A percentile compares a stretch with the other conserved stretches of the same genome.
Conservation (phyloP, 2,113 vertebrate species). For the Pedionomus torquatus region DNA sequence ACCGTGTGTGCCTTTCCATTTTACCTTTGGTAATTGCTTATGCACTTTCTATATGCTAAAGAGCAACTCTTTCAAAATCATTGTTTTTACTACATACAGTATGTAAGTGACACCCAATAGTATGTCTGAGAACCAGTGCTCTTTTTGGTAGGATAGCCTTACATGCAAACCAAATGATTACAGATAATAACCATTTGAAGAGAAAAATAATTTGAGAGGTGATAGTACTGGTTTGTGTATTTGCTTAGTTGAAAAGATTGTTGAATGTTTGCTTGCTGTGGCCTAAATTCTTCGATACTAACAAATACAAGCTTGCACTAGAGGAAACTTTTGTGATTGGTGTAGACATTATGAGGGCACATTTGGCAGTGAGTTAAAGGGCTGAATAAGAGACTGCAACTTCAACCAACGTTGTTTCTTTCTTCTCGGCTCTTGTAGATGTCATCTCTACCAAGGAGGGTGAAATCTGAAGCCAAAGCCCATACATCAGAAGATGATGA, state of each 20-base stretch:
- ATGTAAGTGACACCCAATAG: neutral
- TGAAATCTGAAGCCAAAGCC: constrained; percentile 59
- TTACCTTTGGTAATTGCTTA: neutral
- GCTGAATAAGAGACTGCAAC: neutral
- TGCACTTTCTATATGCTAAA: neutral
- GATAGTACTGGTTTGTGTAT: neutral
- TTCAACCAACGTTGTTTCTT: neutral
- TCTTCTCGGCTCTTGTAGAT: constrained; percentile 61
- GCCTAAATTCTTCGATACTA: neutral
- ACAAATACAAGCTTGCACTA: neutral
- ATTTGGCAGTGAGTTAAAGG: neutral
- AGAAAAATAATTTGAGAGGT: neutral
- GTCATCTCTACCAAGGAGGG: constrained; percentile 69
- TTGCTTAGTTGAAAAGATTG: neutral
- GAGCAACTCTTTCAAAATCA: neutral
- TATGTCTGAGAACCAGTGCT: neutral
- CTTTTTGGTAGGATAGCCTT: neutral
- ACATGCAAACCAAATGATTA: neutral
- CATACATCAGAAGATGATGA: constrained; percentile 49
- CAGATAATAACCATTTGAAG: neutral
- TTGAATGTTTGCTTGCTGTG: neutral
- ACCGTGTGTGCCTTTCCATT: neutral
- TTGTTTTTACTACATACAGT: neutral
- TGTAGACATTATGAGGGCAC: neutral
- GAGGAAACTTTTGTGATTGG: neutral